A percentile compares a stretch with the other conserved stretches of the same genome.
phyloP scores from a whole-genome alignment of 2,113 vertebrate species.

The Oriolus oriolus region DNA sequence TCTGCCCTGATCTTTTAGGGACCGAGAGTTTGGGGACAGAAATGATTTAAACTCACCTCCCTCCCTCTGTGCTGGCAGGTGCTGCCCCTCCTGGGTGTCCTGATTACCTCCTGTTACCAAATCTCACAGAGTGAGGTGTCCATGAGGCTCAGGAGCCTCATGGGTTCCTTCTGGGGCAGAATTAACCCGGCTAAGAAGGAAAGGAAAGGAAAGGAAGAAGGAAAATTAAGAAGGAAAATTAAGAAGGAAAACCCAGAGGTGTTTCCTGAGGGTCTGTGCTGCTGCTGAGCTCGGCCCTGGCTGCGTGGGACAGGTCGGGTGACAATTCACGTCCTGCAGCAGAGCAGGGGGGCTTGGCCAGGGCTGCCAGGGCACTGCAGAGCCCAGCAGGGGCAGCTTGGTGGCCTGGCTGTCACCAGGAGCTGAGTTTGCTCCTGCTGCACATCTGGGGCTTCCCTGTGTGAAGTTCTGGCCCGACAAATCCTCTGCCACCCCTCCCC shows the following conservation, averaged over 20 bases:
- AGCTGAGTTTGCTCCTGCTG: neutral
- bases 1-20: neutral
- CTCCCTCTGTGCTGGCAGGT: neutral
- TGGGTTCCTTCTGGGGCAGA: neutral
- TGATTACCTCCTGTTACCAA: neutral
- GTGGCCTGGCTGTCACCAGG: neutral
- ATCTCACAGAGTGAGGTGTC: neutral
- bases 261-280: neutral
- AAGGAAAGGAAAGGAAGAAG: too few species aligned
- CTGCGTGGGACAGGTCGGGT: neutral
- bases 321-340: neutral
- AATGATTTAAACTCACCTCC: neutral
- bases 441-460: neutral
- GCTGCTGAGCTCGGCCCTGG: neutral
- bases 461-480: neutral
- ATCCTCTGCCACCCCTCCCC: neutral
- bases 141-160: accelerated
- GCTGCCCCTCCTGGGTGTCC: neutral
- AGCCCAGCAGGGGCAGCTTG: neutral
- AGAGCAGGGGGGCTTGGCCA: neutral
- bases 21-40: neutral
- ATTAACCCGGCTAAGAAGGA: accelerated
- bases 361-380: neutral
- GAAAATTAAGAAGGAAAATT: too few species aligned
- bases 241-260: accelerated